phyloP scores from a whole-genome alignment of 2,888 invertebrate species.

The Nasonia oneida region DNA sequence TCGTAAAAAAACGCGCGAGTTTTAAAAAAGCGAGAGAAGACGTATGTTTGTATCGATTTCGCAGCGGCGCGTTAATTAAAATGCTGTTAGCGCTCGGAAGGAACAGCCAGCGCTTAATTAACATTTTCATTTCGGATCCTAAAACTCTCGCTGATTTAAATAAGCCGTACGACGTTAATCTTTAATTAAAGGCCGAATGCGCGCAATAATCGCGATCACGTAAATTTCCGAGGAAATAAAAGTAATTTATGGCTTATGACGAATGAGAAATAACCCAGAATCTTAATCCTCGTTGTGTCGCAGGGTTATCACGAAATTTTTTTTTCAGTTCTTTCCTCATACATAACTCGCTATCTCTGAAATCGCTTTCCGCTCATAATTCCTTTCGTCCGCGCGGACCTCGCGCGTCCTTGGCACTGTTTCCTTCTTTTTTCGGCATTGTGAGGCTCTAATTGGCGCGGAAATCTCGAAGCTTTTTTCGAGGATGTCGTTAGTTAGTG shows the following conservation, averaged over 20 bases:
- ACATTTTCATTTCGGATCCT: constrained; percentile 5
- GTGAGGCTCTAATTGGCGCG: constrained; percentile 28
- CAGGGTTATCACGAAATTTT: not conserved
- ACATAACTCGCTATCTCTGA: not conserved
- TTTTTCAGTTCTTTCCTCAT: not conserved
- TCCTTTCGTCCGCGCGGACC: not conserved
- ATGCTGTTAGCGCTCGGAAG: not conserved
- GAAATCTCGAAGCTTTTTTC: constrained; percentile 31
- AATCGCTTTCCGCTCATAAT: not conserved
- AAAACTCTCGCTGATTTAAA: not conserved
- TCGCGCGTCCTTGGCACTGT: constrained; percentile 34
- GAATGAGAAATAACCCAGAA: not conserved
- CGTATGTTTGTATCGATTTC: not conserved
- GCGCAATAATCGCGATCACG: not conserved
- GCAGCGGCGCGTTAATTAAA: not conserved
- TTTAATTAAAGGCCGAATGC: not conserved
- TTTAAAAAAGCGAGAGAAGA: not conserved
- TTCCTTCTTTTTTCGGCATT: constrained; percentile 23
- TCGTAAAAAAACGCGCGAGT: not conserved
- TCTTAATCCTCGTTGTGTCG: not conserved
- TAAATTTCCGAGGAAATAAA: not conserved
- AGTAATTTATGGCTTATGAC: not conserved
- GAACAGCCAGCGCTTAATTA: not conserved
- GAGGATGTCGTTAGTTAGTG: constrained; percentile 19
- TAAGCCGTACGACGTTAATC: not conserved